Conservation (phyloP, 2,113 vertebrate species). For the Lamprotornis superbus region DNA sequence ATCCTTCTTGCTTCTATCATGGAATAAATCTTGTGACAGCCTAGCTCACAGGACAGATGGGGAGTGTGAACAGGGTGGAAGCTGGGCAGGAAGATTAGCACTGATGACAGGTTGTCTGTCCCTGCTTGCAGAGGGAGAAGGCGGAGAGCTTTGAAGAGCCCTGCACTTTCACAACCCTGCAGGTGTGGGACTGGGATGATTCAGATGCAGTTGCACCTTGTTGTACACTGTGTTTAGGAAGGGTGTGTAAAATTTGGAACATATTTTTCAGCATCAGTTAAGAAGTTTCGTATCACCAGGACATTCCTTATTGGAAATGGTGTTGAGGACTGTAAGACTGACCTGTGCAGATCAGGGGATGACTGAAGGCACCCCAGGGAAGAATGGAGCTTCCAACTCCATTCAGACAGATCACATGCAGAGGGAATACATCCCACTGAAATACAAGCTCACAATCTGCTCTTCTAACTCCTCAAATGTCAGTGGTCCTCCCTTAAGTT, state of each 20-base stretch:
- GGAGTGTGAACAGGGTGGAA: not conserved
- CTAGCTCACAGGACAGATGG: not conserved
- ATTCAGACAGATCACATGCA: not conserved
- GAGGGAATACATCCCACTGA: not conserved
- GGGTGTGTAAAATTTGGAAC: constrained; percentile 12
- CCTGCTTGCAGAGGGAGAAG: not conserved
- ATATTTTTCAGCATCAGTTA: not conserved
- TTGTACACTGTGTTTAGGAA: not conserved
- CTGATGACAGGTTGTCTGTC: not conserved
- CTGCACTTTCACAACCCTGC: not conserved
- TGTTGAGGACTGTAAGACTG: not conserved
- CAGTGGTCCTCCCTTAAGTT: not conserved
- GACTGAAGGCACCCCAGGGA: not conserved
- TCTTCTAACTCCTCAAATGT: not conserved
- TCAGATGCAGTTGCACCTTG: not conserved
- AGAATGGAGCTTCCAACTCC: not conserved
- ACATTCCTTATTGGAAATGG: not conserved
- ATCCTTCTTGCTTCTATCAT: too few species aligned
- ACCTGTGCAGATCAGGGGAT: not conserved
- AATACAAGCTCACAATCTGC: not conserved
- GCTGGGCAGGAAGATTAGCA: not conserved
- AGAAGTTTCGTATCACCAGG: not conserved
- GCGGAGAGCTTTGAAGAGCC: not conserved
- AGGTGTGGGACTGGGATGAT: not conserved
- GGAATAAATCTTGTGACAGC: not conserved